Evolutionary conservation across 1,140 invertebrate species (phyloP), one percentile per base, ranked within the genome.

Genomic region (Pseudomyrmex cubaensis): DNA sequence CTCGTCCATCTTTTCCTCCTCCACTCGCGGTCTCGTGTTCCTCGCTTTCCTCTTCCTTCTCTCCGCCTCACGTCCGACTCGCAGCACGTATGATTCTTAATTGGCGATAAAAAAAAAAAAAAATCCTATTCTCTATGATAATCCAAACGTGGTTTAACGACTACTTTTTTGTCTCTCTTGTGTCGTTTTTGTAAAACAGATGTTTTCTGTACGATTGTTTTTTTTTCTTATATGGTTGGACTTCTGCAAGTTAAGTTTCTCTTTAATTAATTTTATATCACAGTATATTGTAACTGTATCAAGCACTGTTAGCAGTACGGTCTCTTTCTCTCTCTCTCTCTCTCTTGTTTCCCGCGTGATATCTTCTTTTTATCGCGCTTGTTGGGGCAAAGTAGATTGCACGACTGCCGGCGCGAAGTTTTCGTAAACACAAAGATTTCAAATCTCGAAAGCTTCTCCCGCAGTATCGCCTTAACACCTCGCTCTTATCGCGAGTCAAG

Each of bases 401-500:
- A 52, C 61, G 5, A 76, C n/a, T 54, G 66, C 1, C 10, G n/a
- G n/a, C 48, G 12, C 13, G 17, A 13, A 75, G 44, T 78, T 70
- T 78, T 25, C 17, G 17, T 69, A 48, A 78, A 69, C 7, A 70
- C 52, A 56, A 64, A 66, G 62, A 77, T 66, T 67, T 77, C 35
- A 57, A 78, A 78, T 78, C 76, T 78, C 35, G 52, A 44, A 25
- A 69, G 44, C 64, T 70, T 48, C 35, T 78, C 13, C 35, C 63
- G 35, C 62, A 44, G 25, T 15, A 13, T 78, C 64, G 63, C 13
- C 13, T 44, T 77, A 52, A 57, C 64, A 15, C 12, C 15, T 35
- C 35, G 22, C 64, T 70, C 70, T 78, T 70, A 78, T 78, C 64
- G 46, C 75, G 75, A 78, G 22, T 57, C 35, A 57, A 78, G 76